Conservation (phyloP, 1,140 invertebrate species). For the Papilio helenus region DNA sequence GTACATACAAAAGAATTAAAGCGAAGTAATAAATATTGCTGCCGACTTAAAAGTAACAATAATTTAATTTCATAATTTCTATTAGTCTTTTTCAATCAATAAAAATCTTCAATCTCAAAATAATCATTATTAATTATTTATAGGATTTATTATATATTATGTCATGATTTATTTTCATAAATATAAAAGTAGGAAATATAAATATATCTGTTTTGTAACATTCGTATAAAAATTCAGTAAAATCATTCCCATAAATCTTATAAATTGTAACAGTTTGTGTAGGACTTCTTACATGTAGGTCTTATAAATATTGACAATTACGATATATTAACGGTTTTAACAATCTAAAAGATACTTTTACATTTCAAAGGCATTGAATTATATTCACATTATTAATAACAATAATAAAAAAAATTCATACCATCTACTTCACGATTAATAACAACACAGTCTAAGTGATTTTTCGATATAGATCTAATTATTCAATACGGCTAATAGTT, state of each 20-base stretch:
- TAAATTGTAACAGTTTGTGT: conserved; percentile 20
- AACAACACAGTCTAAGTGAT: conserved; percentile 63
- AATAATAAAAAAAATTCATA: conserved; percentile 48
- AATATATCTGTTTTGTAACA: conserved; percentile 60
- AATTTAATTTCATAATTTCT: conserved; percentile 76
- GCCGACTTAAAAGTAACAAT: conserved; percentile 74
- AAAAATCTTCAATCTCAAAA: conserved; percentile 52
- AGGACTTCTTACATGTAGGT: conserved; percentile 25
- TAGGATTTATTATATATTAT: conserved; percentile 47
- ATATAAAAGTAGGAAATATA: conserved; percentile 72
- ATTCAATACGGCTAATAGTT: conserved; percentile 65
- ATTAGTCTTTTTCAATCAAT: conserved; percentile 64
- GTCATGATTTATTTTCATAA: conserved; percentile 59
- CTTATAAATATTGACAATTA: conserved; percentile 34
- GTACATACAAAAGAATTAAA: conserved; percentile 76
- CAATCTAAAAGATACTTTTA: conserved; percentile 54
- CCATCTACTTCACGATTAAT: conserved; percentile 60
- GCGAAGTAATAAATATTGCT: conserved; percentile 69
- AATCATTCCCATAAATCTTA: conserved; percentile 41
- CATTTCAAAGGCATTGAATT: conserved; percentile 30
- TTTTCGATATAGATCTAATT: conserved; percentile 57
- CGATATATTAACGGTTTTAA: conserved; percentile 42
- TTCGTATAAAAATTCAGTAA: conserved; percentile 51
- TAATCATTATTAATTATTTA: conserved; percentile 55
- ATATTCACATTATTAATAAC: conserved; percentile 35